These are phyloP conservation scores for Calyptommatus sinebrachiatus DNA, from an alignment of 2,113 vertebrate species.

Conservation along the genomic window DNA sequence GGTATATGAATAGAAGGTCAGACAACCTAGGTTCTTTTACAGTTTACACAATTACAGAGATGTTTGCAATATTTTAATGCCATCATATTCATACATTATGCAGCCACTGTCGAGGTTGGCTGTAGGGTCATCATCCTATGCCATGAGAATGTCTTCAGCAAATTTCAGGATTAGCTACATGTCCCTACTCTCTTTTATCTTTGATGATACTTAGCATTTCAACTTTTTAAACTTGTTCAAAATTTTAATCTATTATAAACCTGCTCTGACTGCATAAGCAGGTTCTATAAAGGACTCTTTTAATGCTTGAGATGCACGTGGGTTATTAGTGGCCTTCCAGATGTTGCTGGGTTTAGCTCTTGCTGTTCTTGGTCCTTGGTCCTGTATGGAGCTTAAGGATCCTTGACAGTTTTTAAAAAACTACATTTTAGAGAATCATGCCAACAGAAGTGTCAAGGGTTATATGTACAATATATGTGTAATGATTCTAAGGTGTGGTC, in stretches of 20 bases:
- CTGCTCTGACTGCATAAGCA: background rate
- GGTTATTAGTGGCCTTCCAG: background rate
- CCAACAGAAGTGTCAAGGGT: background rate
- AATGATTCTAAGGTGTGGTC: background rate
- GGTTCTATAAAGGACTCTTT: background rate
- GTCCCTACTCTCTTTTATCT: too few relatives aligned
- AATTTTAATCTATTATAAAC: background rate
- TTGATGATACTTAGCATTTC: too few relatives aligned
- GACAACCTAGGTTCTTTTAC: background rate
- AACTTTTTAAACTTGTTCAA: too few relatives aligned
- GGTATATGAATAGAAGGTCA: background rate
- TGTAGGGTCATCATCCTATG: too few relatives aligned
- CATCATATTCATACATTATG: background rate
- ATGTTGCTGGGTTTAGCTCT: too few relatives aligned
- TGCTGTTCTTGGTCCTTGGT: too few relatives aligned
- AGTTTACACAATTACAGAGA: background rate
- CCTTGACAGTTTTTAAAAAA: too few relatives aligned
- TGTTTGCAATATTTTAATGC: background rate
- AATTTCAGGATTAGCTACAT: too few relatives aligned
- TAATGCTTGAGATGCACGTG: background rate
- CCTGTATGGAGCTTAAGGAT: too few relatives aligned
- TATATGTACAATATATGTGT: background rate
- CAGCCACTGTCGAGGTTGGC: too few relatives aligned
- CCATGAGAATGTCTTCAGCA: too few relatives aligned
- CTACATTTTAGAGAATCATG: background rate